These are phyloP conservation scores for Kobus ellipsiprymnus DNA, from an alignment of 2,113 vertebrate species.

Conservation along the genomic window DNA sequence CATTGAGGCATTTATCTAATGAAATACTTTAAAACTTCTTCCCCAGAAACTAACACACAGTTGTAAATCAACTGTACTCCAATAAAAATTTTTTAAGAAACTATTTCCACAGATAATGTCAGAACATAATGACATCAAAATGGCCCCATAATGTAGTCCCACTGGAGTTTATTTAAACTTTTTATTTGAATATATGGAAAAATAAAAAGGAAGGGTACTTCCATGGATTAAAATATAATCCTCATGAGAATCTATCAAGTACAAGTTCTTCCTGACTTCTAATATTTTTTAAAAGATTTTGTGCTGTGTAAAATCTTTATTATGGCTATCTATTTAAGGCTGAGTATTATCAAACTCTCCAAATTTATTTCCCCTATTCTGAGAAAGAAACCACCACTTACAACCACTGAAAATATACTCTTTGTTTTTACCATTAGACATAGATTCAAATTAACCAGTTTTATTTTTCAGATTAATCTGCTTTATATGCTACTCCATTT, in stretches of 20 bases:
- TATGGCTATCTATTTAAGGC: neutral
- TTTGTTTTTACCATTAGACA: neutral
- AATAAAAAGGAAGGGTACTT: neutral
- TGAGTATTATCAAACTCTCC: neutral
- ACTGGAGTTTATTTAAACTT: constrained; percentile 2
- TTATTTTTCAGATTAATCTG: neutral
- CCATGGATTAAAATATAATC: constrained; percentile 20
- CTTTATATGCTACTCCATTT: neutral
- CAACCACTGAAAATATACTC: neutral
- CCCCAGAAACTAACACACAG: neutral
- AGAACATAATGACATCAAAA: constrained; percentile 59
- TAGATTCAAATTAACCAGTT: neutral
- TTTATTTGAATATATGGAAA: constrained; percentile 29
- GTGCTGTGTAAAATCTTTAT: neutral
- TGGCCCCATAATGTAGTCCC: neutral
- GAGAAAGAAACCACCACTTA: neutral
- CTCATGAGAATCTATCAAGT: constrained; percentile 25
- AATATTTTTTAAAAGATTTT: neutral
- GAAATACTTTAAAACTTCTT: constrained; percentile 44
- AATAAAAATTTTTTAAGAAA: neutral
- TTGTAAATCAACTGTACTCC: neutral
- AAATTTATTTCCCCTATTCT: neutral
- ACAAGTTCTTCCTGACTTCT: neutral
- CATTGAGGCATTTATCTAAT: constrained; percentile 45
- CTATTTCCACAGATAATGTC: neutral